Evolutionary conservation across 2,888 invertebrate species (phyloP).

Genomic region (Aricia artaxerxes): DNA sequence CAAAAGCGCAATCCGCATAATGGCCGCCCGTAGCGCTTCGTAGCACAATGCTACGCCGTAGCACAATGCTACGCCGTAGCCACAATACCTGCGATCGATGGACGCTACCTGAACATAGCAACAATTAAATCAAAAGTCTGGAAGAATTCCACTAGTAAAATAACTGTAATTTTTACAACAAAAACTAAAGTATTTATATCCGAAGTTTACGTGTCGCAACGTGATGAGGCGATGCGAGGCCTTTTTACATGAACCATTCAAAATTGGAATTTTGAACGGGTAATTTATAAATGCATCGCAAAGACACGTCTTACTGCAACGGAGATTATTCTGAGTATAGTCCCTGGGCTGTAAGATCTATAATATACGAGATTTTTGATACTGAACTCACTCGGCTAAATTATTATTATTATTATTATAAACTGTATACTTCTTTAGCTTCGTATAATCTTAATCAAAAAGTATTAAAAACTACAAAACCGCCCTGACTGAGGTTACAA

Average conservation of each 20-base stretch:
- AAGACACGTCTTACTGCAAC: no score
- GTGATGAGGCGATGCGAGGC: no score
- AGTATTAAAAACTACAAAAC: neutral
- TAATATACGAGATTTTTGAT: neutral
- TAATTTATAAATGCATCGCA: no score
- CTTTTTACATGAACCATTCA: no score
- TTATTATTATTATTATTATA: no score
- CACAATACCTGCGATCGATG: conserved; percentile 42
- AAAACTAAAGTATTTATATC: neutral
- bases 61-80: conserved; percentile 43
- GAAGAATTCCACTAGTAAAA: neutral
- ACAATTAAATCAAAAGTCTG: neutral
- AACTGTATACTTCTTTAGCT: neutral
- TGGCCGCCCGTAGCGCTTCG: conserved; percentile 38
- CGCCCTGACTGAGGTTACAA: neutral
- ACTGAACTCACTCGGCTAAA: neutral
- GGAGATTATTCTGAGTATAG: no score
- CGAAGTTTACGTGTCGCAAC: neutral
- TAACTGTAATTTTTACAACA: neutral
- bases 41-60: conserved; percentile 39
- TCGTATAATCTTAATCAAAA: neutral
- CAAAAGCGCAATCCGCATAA: conserved; percentile 32
- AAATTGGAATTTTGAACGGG: no score
- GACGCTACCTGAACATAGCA: conserved; percentile 9
- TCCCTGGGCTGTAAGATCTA: neutral